phyloP scores from a whole-genome alignment of 2,888 invertebrate genomes.

The Ichneumoninae sp. region DNA sequence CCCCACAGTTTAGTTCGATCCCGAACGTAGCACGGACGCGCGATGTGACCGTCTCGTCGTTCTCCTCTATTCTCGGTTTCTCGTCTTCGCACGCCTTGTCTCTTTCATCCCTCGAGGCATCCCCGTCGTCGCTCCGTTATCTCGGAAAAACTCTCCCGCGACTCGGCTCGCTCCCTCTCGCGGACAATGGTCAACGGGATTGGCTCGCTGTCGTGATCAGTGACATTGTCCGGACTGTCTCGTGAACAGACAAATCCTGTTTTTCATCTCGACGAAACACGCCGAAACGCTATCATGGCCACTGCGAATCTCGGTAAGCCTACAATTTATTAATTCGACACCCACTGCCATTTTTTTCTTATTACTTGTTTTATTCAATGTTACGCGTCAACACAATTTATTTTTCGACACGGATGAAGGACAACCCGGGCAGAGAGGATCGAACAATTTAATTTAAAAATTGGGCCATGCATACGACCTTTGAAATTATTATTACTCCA shows the following conservation, averaged over 20 bases:
- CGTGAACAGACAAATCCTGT: not conserved
- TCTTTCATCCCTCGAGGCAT: slow-evolving; percentile 41
- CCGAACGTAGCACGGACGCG: slow-evolving; percentile 72
- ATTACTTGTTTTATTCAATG: not conserved
- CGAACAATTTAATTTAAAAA: no score
- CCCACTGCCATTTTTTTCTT: not conserved
- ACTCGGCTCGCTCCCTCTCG: not conserved
- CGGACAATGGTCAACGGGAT: slow-evolving; percentile 22
- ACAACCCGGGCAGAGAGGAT: no score
- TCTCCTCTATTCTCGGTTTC: slow-evolving; percentile 46
- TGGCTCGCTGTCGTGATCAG: slow-evolving; percentile 13
- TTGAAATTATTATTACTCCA: no score
- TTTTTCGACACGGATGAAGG: no score
- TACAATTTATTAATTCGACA: not conserved
- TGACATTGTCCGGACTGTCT: slow-evolving; percentile 12
- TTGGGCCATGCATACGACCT: no score
- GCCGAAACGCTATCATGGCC: slow-evolving; percentile 43
- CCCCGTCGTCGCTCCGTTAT: slow-evolving; percentile 10
- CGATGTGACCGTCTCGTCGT: slow-evolving; percentile 36
- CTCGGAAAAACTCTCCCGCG: not conserved
- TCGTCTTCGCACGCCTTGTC: slow-evolving; percentile 27
- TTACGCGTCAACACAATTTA: no score
- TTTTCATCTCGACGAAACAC: not conserved
- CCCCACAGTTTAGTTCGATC: slow-evolving; percentile 80
- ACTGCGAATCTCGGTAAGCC: slow-evolving; percentile 36